Evolutionary conservation across 2,797 vertebrate species (phyloP).

Genomic region (Protonibea diacanthus): DNA sequence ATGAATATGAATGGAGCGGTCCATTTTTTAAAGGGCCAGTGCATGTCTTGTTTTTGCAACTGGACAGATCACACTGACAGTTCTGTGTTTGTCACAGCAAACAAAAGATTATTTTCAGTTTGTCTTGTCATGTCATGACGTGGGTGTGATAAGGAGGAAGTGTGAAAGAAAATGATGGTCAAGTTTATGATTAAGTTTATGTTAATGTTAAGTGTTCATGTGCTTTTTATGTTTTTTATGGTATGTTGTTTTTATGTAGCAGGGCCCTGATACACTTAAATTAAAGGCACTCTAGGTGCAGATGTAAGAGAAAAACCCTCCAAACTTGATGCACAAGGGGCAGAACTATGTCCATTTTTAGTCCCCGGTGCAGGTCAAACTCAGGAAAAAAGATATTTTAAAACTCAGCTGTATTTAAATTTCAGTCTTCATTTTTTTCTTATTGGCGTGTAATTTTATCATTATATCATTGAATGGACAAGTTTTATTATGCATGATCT

Average conservation of each 20-base stretch:
- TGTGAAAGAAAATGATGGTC: not conserved
- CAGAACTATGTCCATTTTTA: not conserved
- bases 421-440: no score
- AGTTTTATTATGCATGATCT: no score
- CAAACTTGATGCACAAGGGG: not conserved
- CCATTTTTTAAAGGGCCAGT: slow-evolving; percentile 66
- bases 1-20: slow-evolving; percentile 41
- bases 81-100: not conserved
- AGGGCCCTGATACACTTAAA: not conserved
- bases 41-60: slow-evolving; percentile 23
- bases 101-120: not conserved
- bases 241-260: no score
- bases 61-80: slow-evolving; percentile 15
- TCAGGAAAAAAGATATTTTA: not conserved
- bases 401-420: no score
- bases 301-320: no score
- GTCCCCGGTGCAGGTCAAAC: not conserved
- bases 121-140: not conserved
- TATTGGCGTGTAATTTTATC: no score
- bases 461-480: no score
- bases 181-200: not conserved
- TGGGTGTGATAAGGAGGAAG: not conserved
- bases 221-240: not conserved
- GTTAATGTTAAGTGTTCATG: not conserved
- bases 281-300: not conserved